Percentiles rank a stretch among this genome's conserved stretches.
Conservation (phyloP, 2,797 vertebrate genomes). For the Neoniphon sammara region DNA sequence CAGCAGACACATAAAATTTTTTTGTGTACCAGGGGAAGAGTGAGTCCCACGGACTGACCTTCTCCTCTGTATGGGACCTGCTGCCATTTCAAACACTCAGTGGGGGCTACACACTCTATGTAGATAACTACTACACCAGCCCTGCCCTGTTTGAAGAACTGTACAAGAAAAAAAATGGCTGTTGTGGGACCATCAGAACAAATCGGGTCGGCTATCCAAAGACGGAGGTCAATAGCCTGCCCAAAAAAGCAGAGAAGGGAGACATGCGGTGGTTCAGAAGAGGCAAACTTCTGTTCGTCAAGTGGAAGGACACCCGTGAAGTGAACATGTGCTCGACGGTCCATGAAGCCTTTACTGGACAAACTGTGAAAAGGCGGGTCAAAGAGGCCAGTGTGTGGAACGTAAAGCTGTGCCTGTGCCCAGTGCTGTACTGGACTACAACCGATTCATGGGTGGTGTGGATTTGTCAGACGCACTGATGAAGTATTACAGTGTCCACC, state of each 20-base stretch:
- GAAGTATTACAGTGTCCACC: not conserved
- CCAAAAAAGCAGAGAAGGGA: constrained; percentile 2
- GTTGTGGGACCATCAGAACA: constrained; percentile 25
- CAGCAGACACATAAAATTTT: constrained; percentile 12
- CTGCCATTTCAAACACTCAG: not conserved
- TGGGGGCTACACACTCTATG: constrained; percentile 4
- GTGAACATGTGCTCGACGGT: too few relatives aligned
- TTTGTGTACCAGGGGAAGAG: constrained; percentile 13
- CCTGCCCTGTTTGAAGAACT: constrained; percentile 1
- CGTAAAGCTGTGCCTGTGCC: not conserved
- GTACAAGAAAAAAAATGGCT: not conserved
- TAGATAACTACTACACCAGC: constrained; percentile 11
- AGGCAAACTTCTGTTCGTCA: not conserved
- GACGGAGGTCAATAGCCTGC: too few relatives aligned
- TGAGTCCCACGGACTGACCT: not conserved
- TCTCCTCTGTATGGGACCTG: not conserved
- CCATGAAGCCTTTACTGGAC: constrained; percentile 6
- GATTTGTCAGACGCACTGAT: too few relatives aligned
- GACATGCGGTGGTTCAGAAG: not conserved
- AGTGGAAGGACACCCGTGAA: constrained; percentile 24
- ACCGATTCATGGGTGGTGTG: too few relatives aligned
- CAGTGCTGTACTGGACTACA: too few relatives aligned
- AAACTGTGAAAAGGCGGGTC: not conserved
- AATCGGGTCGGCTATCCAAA: constrained; percentile 6
- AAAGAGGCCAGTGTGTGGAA: not conserved